Evolutionary conservation across 2,797 vertebrate genomes (phyloP), one percentile per base, ranked within the genome.

Genomic region (Fringilla coelebs): DNA sequence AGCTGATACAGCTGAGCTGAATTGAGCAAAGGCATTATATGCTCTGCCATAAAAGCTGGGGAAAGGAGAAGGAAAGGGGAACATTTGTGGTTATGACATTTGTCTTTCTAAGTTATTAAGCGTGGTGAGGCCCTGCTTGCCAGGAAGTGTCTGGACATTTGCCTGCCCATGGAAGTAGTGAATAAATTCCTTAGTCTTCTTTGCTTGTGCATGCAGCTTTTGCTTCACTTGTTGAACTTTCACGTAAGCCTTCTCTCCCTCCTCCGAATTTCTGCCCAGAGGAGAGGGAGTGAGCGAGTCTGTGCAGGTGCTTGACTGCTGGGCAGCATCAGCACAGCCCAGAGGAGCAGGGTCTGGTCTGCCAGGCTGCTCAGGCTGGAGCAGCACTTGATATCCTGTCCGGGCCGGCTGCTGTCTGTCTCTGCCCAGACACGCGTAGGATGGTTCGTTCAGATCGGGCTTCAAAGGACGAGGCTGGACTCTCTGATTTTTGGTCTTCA

Each of bases 211-310:
- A 17, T 32, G 40, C 26, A 68, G 36, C 17, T 91, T 83, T 62
- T 80, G 7, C 20, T 90, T 77, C 18, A 38, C 8, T 54, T 28
- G 13, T 13, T 85, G 66, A 60, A 36, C 18, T 34, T 49, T 28
- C 79, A 58, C 26, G 6, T 14, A 13, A 41, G 4, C 29, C 34
- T 86, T 86, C 65, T 73, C 1, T 2, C 11, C 25, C 75, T 60
- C 45, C 36, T 88, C 45, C 43, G 31, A 7, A 22, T 57, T 80
- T 48, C 25, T 86, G 29, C 32, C 29, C 32, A 19, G 9, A 57
- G 61, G 9, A 80, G 32, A 38, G 10, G 24, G n/a, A 74, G 15
- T 3, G 17, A 87, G 31, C 0, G 0, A 55, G 17, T 54, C 57
- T 80, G 16, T n/a, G 57, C 46, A 4, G 20, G 36, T 88, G 32